phyloP scores from a whole-genome alignment of 2,888 invertebrate species.

The Eristalinus aeneus region DNA sequence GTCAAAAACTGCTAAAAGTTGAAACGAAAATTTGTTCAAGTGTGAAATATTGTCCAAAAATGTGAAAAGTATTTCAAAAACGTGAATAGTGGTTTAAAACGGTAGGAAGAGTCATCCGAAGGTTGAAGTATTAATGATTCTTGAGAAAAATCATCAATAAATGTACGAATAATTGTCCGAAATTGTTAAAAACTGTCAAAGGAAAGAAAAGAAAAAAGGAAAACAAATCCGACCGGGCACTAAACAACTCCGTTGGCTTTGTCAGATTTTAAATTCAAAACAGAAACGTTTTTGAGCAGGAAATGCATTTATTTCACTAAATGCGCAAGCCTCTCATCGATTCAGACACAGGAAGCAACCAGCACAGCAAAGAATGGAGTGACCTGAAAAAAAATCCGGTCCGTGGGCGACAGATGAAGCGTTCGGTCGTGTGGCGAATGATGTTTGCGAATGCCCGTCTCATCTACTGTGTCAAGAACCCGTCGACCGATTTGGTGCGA shows the following conservation, averaged over 20 bases:
- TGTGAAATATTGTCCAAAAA: no score
- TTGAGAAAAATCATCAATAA: no score
- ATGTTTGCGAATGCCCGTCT: background rate
- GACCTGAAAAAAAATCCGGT: constrained; percentile 31
- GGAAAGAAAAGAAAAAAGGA: no score
- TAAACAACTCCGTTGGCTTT: background rate
- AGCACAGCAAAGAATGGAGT: constrained; percentile 24
- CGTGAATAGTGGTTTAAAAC: no score
- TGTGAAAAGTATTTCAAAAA: no score
- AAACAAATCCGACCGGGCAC: no score
- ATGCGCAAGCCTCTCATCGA: background rate
- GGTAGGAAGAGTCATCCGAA: no score
- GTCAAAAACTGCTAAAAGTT: no score
- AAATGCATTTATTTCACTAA: background rate
- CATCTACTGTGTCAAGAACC: background rate
- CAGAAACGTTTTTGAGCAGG: background rate
- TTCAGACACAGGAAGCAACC: background rate
- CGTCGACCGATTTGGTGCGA: background rate
- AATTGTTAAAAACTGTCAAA: no score
- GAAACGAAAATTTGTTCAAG: no score
- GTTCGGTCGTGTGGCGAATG: background rate
- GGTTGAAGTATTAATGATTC: no score
- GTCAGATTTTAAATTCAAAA: background rate
- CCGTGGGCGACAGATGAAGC: constrained; percentile 14
- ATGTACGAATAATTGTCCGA: no score